phyloP scores from a whole-genome alignment of 2,888 invertebrate genomes.

The Drosophila formosana region DNA sequence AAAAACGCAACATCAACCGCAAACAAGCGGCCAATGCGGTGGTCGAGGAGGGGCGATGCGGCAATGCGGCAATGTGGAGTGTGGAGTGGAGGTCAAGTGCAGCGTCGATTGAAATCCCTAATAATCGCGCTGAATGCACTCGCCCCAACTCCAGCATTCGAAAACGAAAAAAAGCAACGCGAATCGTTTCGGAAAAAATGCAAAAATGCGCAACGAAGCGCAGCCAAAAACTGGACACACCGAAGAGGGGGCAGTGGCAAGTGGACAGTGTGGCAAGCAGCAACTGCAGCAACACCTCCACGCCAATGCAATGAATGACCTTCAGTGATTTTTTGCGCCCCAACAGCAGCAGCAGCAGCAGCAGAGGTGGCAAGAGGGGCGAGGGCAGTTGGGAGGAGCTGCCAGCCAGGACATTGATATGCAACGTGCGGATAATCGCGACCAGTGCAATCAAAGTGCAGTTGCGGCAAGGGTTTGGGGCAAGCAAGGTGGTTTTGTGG shows the following conservation, averaged over 20 bases:
- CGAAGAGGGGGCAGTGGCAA: too few species aligned
- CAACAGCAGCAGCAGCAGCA: background rate
- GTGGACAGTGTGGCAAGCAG: background rate
- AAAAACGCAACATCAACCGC: constrained; percentile 71
- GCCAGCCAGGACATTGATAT: constrained; percentile 69
- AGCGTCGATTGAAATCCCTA: constrained; percentile 79
- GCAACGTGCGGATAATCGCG: constrained; percentile 79
- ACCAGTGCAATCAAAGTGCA: constrained; percentile 79
- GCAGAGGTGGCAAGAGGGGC: background rate
- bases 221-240: constrained; percentile 50
- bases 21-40: constrained; percentile 62
- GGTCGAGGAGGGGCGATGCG: background rate
- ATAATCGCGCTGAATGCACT: constrained; percentile 76
- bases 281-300: constrained; percentile 35
- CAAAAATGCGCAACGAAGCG: constrained; percentile 71
- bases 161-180: constrained; percentile 16
- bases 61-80: background rate
- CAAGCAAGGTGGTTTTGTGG: background rate
- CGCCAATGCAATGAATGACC: constrained; percentile 69
- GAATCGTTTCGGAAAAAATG: constrained; percentile 60
- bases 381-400: background rate
- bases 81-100: constrained; percentile 55
- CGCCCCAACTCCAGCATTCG: constrained; percentile 35
- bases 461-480: constrained; percentile 30
- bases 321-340: constrained; percentile 53